Evolutionary conservation across 2,888 invertebrate genomes (phyloP), one percentile per base, ranked within the genome.

Genomic region (Seira ritae): DNA sequence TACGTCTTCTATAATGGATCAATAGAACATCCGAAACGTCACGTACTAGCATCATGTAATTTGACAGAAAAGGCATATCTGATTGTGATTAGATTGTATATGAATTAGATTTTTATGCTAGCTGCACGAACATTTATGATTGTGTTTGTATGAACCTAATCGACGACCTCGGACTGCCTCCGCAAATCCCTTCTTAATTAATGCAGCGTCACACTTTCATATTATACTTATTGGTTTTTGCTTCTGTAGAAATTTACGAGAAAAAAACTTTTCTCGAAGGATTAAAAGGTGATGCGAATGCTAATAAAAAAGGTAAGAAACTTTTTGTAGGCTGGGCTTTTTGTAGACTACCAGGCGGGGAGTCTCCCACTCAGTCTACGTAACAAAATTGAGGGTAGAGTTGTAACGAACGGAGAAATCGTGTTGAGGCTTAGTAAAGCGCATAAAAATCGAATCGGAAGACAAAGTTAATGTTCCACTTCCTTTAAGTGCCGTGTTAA

Each of bases 141-240:
- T 3, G 55, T 8, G 31, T 55, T 55, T 17, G n/a, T 2, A 23
- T 79, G 70, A 31, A 8, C 15, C n/a, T 22, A 15, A 60, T 66
- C 17, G 72, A 75, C 76, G 81, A 76, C 75, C 81, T 81, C 80
- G 80, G 37, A 65, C 42, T 74, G 62, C 80, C 80, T 80, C 74
- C 74, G 80, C 80, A 76, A 81, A 81, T 76, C 76, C 76, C 50
- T 71, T 12, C 12, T 70, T 81, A 69, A 81, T 81, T 81, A 81
- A 81, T 81, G 81, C 81, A 71, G 20, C 74, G 66, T 81, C 81
- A 81, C 67, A 70, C 50, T 60, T 8, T n/a, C 23, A 42, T 20
- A 66, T 20, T 8, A 66, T 42, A 42, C 42, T 42, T 42, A 42
- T 8, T 8, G 17, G 31, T 8, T 31, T 31, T 31, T 31, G 31